phyloP scores from a whole-genome alignment of 2,888 invertebrate species.

The Stramonita haemastoma region DNA sequence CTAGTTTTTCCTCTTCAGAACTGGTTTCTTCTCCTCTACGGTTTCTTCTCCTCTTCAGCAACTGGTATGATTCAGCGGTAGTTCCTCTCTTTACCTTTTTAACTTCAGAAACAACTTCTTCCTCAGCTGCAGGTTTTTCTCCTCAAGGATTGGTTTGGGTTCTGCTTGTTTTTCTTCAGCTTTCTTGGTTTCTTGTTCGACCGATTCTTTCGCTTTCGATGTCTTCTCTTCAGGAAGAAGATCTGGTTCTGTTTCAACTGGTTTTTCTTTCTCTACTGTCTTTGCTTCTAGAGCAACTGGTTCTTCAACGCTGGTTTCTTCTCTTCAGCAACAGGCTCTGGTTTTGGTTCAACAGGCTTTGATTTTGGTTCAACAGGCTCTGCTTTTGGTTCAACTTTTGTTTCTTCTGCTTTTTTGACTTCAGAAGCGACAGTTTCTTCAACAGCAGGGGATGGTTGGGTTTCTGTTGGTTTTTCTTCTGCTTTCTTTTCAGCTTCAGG shows the following conservation, averaged over 20 bases:
- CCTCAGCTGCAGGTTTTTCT: slow-evolving; percentile 31
- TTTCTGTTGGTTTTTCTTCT: neutral
- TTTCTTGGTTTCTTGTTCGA: neutral
- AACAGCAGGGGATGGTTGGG: neutral
- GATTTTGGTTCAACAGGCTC: slow-evolving; percentile 3
- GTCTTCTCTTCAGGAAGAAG: slow-evolving; percentile 24
- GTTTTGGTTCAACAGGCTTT: slow-evolving; percentile 5
- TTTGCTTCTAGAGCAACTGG: slow-evolving; percentile 22
- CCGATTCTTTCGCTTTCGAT: slow-evolving; percentile 13
- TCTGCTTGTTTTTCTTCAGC: slow-evolving; percentile 22
- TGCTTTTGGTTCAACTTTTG: neutral
- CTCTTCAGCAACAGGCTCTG: slow-evolving; percentile 19
- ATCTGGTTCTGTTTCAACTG: slow-evolving; percentile 17
- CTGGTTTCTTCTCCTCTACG: neutral
- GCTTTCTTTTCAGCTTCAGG: slow-evolving; percentile 11
- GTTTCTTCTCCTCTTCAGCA: neutral
- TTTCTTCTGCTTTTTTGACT: neutral
- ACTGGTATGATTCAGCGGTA: slow-evolving; percentile 1
- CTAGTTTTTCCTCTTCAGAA: no score
- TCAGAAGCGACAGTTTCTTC: neutral
- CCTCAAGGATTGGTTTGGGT: neutral
- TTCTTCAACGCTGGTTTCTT: slow-evolving; percentile 33
- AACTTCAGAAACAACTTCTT: slow-evolving; percentile 26
- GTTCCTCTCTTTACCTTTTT: slow-evolving; percentile 21
- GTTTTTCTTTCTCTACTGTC: slow-evolving; percentile 17